Percentiles rank a stretch among this genome's conserved stretches.
These are phyloP conservation scores for Embidobia sp. DNA, from an alignment of 2,888 invertebrate species.

Conservation along the genomic window DNA sequence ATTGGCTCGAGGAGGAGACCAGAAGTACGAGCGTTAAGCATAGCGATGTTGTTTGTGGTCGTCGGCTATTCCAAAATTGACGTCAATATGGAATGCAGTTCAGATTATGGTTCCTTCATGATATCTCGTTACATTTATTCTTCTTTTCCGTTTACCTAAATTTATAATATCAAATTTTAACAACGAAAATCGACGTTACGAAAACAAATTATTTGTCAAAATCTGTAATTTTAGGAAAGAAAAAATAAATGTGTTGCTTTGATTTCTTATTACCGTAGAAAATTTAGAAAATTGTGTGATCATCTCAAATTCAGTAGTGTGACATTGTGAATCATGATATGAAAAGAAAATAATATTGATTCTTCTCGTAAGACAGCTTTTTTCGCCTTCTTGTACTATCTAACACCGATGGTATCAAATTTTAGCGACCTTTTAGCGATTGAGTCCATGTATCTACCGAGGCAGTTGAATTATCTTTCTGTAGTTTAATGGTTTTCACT, in stretches of 20 bases:
- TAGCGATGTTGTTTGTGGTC: conserved; percentile 66
- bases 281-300: too few species aligned
- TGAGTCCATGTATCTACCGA: conserved; percentile 75
- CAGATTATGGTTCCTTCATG: conserved; percentile 19
- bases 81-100: conserved; percentile 72
- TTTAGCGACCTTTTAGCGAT: conserved; percentile 77
- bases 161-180: neutral
- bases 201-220: too few species aligned
- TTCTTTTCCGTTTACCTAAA: conserved; percentile 6
- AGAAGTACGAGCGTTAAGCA: conserved; percentile 70
- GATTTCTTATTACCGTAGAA: too few species aligned
- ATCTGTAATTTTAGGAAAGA: too few species aligned
- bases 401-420: conserved; percentile 28
- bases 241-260: too few species aligned
- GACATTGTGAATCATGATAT: too few species aligned
- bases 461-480: conserved; percentile 74
- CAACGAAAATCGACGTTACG: too few species aligned
- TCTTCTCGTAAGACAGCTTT: neutral
- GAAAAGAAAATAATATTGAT: too few species aligned
- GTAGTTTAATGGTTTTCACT: conserved; percentile 68
- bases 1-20: conserved; percentile 72
- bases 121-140: conserved; percentile 27
- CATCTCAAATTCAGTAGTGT: too few species aligned
- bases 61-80: conserved; percentile 61
- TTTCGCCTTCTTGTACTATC: conserved; percentile 9